Percentiles rank a stretch among this genome's conserved stretches.
phyloP scores from a whole-genome alignment of 2,113 vertebrate species.

The Pterocles orientalis region DNA sequence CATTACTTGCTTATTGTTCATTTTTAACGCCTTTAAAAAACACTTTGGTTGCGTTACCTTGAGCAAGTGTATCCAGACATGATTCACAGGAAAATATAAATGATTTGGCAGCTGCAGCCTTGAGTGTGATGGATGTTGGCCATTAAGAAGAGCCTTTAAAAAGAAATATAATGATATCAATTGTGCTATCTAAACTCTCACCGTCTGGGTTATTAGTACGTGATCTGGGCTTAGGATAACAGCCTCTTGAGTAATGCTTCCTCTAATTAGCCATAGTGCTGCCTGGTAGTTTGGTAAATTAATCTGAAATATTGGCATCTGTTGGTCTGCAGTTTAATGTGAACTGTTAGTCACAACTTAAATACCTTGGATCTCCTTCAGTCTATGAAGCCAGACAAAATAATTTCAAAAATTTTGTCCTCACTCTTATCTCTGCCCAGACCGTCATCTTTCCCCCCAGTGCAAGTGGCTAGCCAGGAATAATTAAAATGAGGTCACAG shows the following conservation, averaged over 20 bases:
- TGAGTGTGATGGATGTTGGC: neutral
- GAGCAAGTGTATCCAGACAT: neutral
- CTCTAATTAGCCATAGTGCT: neutral
- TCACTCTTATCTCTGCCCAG: neutral
- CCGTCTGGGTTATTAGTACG: neutral
- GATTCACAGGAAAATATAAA: neutral
- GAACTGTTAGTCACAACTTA: neutral
- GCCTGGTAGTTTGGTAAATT: neutral
- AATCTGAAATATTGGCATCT: constrained; percentile 2
- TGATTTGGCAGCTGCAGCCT: neutral
- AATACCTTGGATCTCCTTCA: neutral
- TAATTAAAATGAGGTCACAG: constrained; percentile 13
- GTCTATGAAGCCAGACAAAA: neutral
- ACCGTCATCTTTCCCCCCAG: neutral
- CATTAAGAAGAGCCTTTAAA: neutral
- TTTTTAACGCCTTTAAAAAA: neutral
- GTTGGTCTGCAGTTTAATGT: neutral
- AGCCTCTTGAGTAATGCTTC: neutral
- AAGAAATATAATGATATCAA: neutral
- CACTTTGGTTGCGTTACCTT: neutral
- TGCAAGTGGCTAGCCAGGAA: neutral
- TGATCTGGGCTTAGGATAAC: neutral
- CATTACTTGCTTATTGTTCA: neutral
- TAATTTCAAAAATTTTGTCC: neutral
- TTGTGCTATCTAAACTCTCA: neutral